Conservation (phyloP, 2,797 vertebrate genomes). For the Manis crassicaudata region DNA sequence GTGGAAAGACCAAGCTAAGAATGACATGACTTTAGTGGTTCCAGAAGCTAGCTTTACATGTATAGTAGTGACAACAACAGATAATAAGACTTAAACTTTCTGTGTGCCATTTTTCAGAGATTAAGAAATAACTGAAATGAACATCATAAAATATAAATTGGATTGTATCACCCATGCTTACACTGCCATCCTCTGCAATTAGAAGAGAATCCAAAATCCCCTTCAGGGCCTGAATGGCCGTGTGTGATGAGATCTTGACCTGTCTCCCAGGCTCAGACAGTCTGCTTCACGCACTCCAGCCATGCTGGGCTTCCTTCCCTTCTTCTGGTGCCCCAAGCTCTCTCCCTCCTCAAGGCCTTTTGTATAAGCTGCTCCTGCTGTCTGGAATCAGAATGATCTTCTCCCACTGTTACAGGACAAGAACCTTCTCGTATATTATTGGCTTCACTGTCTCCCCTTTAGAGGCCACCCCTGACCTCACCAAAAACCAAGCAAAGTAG, state of each 20-base stretch:
- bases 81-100: neutral
- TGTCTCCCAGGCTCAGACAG: neutral
- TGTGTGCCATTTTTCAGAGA: neutral
- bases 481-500: neutral
- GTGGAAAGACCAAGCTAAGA: neutral
- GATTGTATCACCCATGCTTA: neutral
- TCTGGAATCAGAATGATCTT: neutral
- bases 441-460: neutral
- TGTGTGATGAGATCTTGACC: neutral
- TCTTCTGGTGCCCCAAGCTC: neutral
- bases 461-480: neutral
- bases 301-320: neutral
- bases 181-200: neutral
- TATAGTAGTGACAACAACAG: neutral
- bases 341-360: neutral
- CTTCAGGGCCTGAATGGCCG: neutral
- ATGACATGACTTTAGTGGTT: neutral
- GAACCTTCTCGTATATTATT: neutral
- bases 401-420: neutral
- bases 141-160: neutral
- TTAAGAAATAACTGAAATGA: neutral
- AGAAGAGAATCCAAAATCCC: neutral
- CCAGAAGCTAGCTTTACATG: neutral
- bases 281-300: neutral
- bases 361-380: neutral